Evolutionary conservation across 2,888 invertebrate species (phyloP).

Genomic region (Drosophila fulvimacula): DNA sequence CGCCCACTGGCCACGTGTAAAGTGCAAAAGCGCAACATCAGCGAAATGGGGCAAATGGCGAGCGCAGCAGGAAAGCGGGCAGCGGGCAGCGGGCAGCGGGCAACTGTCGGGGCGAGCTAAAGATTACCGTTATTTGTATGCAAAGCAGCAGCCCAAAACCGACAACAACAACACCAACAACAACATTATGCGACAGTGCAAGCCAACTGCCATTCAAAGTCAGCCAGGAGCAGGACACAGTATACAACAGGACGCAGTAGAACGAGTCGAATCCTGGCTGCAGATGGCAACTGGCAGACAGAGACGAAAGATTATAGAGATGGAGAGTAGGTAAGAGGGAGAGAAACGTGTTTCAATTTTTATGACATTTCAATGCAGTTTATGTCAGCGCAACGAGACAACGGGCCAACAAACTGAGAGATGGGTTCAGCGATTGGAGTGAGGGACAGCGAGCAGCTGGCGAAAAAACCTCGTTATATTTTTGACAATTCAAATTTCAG

Average conservation of each 20-base stretch:
- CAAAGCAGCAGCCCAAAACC: constrained; percentile 66
- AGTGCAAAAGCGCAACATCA: constrained; percentile 69
- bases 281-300: constrained; percentile 30
- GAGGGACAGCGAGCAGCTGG: background rate
- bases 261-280: constrained; percentile 21
- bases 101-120: constrained; percentile 36
- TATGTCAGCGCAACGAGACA: constrained; percentile 68
- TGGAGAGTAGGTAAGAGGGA: background rate
- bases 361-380: constrained; percentile 77
- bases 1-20: constrained; percentile 56
- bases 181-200: constrained; percentile 50
- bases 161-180: constrained; percentile 56
- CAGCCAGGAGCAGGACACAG: constrained; percentile 24
- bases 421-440: background rate
- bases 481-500: constrained; percentile 70
- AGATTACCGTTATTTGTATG: constrained; percentile 73
- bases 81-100: constrained; percentile 9
- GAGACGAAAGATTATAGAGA: constrained; percentile 16
- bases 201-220: constrained; percentile 55
- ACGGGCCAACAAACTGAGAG: constrained; percentile 40
- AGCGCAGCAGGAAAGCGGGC: constrained; percentile 16
- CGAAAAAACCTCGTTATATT: constrained; percentile 59
- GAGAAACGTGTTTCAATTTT: constrained; percentile 70
- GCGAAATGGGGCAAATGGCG: constrained; percentile 53
- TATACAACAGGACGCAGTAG: background rate